phyloP scores from a whole-genome alignment of 2,113 vertebrate species.

The Pachycephala philippinensis region DNA sequence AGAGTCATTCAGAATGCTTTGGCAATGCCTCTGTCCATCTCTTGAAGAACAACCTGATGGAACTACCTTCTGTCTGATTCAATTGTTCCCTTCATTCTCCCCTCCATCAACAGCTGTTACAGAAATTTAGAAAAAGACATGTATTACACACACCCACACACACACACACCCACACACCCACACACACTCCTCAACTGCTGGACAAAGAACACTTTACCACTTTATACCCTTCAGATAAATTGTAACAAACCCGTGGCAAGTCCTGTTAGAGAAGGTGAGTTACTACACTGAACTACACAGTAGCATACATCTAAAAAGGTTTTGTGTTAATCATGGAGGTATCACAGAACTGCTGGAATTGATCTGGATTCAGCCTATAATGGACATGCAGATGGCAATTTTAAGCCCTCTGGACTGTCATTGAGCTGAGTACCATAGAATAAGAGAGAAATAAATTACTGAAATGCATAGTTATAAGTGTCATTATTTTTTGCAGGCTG shows the following conservation, averaged over 20 bases:
- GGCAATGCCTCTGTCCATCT: neutral
- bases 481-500: conserved; percentile 36
- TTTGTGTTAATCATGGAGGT: neutral
- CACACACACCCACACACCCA: neutral
- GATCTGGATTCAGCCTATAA: neutral
- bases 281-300: neutral
- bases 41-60: neutral
- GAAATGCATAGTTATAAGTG: conserved; percentile 41
- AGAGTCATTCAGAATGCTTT: conserved; percentile 7
- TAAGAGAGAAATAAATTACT: conserved; percentile 16
- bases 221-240: neutral
- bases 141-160: neutral
- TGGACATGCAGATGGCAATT: conserved; percentile 8
- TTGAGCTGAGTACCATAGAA: conserved; percentile 34
- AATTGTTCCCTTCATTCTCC: neutral
- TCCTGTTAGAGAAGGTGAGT: neutral
- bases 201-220: neutral
- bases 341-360: conserved; percentile 36
- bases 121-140: neutral
- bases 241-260: neutral
- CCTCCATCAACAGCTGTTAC: neutral
- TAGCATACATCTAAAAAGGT: neutral
- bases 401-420: conserved; percentile 2
- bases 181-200: neutral
- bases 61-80: neutral